phyloP scores from a whole-genome alignment of 2,888 invertebrate species.

The Nymphalis polychloros region DNA sequence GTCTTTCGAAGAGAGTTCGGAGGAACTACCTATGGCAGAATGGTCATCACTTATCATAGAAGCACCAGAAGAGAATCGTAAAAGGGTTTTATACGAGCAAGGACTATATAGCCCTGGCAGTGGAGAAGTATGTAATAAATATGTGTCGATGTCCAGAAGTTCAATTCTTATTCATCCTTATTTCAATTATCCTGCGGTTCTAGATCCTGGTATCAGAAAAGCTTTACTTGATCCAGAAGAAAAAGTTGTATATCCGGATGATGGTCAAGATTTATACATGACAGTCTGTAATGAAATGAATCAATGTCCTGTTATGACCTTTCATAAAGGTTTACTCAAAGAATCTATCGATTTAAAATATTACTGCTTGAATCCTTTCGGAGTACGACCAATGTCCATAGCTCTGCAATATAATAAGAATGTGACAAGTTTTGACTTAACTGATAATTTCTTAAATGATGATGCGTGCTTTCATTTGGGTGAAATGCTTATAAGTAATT shows the following conservation, averaged over 20 bases:
- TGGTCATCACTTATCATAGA: conserved; percentile 61
- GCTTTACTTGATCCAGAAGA: conserved; percentile 54
- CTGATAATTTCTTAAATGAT: conserved; percentile 59
- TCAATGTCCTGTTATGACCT: conserved; percentile 53
- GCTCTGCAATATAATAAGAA: conserved; percentile 57
- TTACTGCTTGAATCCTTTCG: conserved; percentile 61
- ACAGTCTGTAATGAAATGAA: conserved; percentile 60
- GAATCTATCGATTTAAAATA: conserved; percentile 59
- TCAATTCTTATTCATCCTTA: conserved; percentile 60
- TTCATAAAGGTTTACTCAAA: conserved; percentile 53
- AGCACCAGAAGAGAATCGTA: conserved; percentile 47
- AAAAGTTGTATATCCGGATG: conserved; percentile 51
- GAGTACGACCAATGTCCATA: conserved; percentile 60
- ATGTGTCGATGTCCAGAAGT: conserved; percentile 59
- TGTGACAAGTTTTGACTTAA: conserved; percentile 56
- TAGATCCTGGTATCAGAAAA: conserved; percentile 62
- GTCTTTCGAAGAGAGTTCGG: conserved; percentile 51
- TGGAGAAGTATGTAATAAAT: conserved; percentile 61
- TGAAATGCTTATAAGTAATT: conserved; percentile 57
- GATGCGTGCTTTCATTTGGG: conserved; percentile 68
- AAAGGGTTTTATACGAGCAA: conserved; percentile 46
- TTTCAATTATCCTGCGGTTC: conserved; percentile 61
- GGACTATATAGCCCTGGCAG: conserved; percentile 59
- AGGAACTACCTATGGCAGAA: conserved; percentile 60
- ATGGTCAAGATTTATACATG: conserved; percentile 65